A percentile compares a stretch with the other conserved stretches of the same genome.
Conservation (phyloP, 1,140 invertebrate species). For the Penaeus chinensis region DNA sequence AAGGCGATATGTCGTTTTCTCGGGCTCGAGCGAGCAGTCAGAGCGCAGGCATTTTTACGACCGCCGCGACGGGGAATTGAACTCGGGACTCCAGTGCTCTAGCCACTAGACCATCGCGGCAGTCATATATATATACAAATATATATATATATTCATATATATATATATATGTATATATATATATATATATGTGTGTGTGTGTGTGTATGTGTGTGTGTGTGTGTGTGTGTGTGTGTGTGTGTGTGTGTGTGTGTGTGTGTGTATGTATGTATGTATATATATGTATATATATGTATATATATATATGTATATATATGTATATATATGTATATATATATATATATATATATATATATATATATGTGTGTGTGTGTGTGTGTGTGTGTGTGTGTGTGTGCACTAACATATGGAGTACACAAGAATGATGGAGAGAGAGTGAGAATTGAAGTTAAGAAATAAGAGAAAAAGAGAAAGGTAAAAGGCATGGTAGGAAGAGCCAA, state of each 20-base stretch:
- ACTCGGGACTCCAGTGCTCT: too few species aligned
- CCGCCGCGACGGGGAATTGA: too few species aligned
- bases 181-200: too few species aligned
- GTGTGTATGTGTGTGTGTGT: too few species aligned
- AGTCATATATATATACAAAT: too few species aligned
- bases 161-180: too few species aligned
- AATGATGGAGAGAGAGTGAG: not conserved
- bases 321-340: slow-evolving; percentile 15
- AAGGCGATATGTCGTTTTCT: too few species aligned
- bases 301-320: slow-evolving; percentile 12
- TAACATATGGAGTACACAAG: not conserved
- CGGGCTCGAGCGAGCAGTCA: too few species aligned
- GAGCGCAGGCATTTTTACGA: too few species aligned
- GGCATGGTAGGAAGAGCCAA: too few species aligned
- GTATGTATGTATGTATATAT: not conserved
- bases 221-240: not conserved
- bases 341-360: not conserved
- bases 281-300: slow-evolving; percentile 16
- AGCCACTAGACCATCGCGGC: too few species aligned
- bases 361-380: not conserved
- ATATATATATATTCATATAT: too few species aligned
- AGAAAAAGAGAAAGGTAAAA: not conserved
- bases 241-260: not conserved
- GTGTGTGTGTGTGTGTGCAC: not conserved
- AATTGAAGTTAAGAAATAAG: not conserved